Percentiles rank a stretch among this genome's conserved stretches.
phyloP scores from a whole-genome alignment of 2,888 invertebrate species.

The Pomacea canaliculata region DNA sequence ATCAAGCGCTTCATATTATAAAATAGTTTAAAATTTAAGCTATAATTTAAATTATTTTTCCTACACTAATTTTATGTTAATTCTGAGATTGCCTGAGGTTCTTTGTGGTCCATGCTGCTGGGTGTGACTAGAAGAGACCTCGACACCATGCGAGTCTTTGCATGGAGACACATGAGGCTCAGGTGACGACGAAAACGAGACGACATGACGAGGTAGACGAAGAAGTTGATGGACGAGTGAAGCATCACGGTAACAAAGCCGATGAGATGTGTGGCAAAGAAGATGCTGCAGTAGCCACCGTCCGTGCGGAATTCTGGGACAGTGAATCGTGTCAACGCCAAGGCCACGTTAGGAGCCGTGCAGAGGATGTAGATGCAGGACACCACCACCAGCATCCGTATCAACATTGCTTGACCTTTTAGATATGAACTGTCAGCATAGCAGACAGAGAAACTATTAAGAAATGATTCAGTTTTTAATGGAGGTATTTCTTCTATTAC shows the following conservation, averaged over 20 bases:
- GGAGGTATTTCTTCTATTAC: too few species aligned
- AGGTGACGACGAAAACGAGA: conserved; percentile 17
- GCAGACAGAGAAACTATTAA: too few species aligned
- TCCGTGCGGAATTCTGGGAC: conserved; percentile 8
- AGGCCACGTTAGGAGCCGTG: conserved; percentile 4
- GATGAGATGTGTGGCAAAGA: conserved; percentile 7
- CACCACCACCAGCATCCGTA: conserved; percentile 19
- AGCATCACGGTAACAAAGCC: conserved; percentile 3
- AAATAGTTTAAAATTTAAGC: too few species aligned
- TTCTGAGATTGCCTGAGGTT: too few species aligned
- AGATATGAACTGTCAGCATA: not conserved
- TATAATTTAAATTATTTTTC: too few species aligned
- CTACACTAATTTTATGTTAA: too few species aligned
- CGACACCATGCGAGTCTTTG: too few species aligned
- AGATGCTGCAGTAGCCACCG: conserved; percentile 13
- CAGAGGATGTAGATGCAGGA: conserved; percentile 20
- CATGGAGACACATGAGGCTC: not conserved
- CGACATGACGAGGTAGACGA: conserved; percentile 20
- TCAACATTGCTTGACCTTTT: conserved; percentile 11
- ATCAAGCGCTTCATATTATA: too few species aligned
- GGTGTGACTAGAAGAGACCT: too few species aligned
- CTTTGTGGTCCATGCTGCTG: too few species aligned
- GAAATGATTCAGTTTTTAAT: too few species aligned
- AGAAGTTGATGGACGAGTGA: conserved; percentile 21
- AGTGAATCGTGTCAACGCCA: conserved; percentile 1